A percentile compares a stretch with the other conserved stretches of the same genome.
These are phyloP conservation scores for Cathartes aura DNA, from an alignment of 2,113 vertebrate genomes.

Conservation along the genomic window DNA sequence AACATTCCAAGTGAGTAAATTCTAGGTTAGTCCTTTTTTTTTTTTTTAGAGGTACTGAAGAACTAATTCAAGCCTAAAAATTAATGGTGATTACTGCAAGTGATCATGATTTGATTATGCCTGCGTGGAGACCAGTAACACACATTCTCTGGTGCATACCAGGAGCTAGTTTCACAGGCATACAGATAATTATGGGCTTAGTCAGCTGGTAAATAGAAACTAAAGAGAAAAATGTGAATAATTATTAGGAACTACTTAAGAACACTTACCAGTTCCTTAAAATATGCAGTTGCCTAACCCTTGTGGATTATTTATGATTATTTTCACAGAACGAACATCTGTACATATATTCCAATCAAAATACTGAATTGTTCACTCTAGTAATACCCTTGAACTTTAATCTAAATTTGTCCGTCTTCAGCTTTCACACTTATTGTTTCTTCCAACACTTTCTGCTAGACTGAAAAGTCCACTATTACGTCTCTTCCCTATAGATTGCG, in stretches of 20 bases:
- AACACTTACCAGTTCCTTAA: background rate
- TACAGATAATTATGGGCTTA: constrained; percentile 3
- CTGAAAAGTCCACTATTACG: background rate
- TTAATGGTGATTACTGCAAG: background rate
- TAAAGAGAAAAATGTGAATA: constrained; percentile 2
- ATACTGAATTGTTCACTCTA: background rate
- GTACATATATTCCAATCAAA: background rate
- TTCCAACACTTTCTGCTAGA: background rate
- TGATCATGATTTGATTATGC: background rate
- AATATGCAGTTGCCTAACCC: background rate
- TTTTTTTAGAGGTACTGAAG: background rate
- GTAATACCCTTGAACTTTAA: background rate
- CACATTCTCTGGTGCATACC: background rate
- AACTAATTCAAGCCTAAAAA: background rate
- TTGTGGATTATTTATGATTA: background rate
- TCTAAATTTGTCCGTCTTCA: background rate
- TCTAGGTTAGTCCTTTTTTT: background rate
- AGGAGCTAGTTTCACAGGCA: background rate
- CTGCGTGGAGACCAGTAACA: background rate
- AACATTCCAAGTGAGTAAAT: background rate
- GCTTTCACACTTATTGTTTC: background rate
- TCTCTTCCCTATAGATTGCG: background rate
- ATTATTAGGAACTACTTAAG: background rate
- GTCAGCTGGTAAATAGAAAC: constrained; percentile 14
- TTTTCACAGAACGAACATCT: background rate